Evolutionary conservation across 2,797 vertebrate species (phyloP), one percentile per base, ranked within the genome.

Genomic region (Coilia nasus): DNA sequence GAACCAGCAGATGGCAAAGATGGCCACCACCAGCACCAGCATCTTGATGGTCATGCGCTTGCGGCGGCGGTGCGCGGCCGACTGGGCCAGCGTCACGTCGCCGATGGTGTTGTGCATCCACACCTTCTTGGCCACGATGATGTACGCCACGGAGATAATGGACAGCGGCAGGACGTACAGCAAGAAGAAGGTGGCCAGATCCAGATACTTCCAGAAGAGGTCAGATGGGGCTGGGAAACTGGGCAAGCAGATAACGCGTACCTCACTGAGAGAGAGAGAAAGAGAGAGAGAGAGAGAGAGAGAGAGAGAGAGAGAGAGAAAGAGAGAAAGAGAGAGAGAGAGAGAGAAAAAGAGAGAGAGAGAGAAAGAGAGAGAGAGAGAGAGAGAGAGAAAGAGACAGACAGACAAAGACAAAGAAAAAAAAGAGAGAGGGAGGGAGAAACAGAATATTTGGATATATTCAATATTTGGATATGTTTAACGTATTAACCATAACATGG

Each of bases 161-260:
- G 94, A 59, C 71, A 97, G 93, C 0, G 96, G 96, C 1, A 97
- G 89, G 23, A 97, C 89, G 0, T 96, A 97, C 7, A 97, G 95
- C 35, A 97, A 87, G 81, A 95, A 64, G 81, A 97, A 97, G 17
- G 96, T 96, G 1, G 93, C 90, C 90, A 97, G 87, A 86, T 97
- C 96, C 3, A 97, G 92, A 86, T 96, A 97, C 90, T 97, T 96
- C 96, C 96, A 97, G 83, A 96, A 96, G 80, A 97, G 92, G 56
- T 97, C 95, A 0, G 96, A 94, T 0, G 96, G 96, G 85, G 95
- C 94, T 0, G 96, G 96, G 85, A 97, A 97, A 89, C 95, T 94
- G 0, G 95, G 96, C 59, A 97, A 91, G 64, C 96, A 96, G 0
- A 96, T 92, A 84, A 93, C 94, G 11, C 94, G 91, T n/a, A 96